Conservation (phyloP, 2,113 vertebrate genomes). For the Motacilla tschutschensis region DNA sequence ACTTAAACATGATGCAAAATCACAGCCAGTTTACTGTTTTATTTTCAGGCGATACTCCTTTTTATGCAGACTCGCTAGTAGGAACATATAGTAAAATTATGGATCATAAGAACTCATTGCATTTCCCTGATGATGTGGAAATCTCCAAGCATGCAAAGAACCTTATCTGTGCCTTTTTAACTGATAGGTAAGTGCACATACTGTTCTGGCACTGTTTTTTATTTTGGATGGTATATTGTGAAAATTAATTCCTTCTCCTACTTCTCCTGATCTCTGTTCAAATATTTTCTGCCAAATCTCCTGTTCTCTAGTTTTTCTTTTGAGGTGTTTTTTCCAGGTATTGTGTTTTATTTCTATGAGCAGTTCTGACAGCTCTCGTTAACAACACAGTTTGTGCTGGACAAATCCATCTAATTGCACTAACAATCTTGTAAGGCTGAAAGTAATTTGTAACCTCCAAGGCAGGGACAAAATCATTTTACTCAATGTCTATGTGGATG, state of each 20-base stretch:
- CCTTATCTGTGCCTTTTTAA: conserved; percentile 97
- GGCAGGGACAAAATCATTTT: not conserved
- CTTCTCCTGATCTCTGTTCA: not conserved
- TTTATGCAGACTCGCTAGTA: conserved; percentile 97
- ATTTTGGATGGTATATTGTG: not conserved
- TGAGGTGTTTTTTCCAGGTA: not conserved
- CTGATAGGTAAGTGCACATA: conserved; percentile 82
- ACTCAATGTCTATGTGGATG: not conserved
- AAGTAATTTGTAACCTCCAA: not conserved
- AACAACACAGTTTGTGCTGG: not conserved
- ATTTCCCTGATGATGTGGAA: conserved; percentile 96
- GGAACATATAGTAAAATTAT: conserved; percentile 99
- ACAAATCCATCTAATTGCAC: not conserved
- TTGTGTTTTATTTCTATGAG: not conserved
- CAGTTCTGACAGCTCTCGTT: conserved; percentile 7
- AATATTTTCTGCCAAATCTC: not conserved
- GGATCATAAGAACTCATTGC: conserved; percentile 97
- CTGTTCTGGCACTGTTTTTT: not conserved
- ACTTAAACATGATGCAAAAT: not conserved
- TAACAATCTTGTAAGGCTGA: not conserved
- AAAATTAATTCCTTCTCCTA: not conserved
- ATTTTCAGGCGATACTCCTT: conserved; percentile 91
- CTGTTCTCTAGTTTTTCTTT: not conserved
- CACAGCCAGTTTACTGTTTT: not conserved
- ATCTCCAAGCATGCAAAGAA: conserved; percentile 96